Evolutionary conservation across 2,797 vertebrate genomes (phyloP).

Genomic region (Manis pentadactyla): DNA sequence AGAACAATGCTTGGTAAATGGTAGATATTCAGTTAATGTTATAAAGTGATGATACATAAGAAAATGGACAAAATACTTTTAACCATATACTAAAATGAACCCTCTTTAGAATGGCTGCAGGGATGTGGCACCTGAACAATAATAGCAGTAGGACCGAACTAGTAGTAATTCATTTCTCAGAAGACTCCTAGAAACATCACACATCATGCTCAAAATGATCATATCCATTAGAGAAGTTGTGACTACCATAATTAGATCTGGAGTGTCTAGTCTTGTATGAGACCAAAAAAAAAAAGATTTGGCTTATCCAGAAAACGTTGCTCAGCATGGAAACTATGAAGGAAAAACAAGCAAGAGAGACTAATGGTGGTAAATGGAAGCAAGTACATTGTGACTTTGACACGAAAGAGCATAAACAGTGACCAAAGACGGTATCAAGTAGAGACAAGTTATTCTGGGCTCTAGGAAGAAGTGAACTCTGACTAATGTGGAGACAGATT

Average conservation of each 20-base stretch:
- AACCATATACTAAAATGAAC: neutral
- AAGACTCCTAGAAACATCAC: constrained; percentile 31
- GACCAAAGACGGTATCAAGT: neutral
- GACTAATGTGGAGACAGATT: neutral
- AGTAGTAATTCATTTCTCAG: neutral
- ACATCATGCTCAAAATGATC: neutral
- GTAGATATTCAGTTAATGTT: neutral
- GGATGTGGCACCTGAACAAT: neutral
- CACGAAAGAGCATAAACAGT: neutral
- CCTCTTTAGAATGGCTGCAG: neutral
- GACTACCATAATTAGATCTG: constrained; percentile 52
- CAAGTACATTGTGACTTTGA: constrained; percentile 17
- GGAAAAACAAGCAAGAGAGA: neutral
- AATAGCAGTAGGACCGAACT: neutral
- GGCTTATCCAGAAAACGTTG: neutral
- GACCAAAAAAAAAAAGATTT: neutral
- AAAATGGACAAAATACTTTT: constrained; percentile 13
- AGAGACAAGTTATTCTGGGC: constrained; percentile 26
- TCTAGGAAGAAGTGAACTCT: neutral
- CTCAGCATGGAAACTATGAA: neutral
- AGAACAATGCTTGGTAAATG: neutral
- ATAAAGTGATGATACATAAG: neutral
- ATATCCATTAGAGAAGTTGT: constrained; percentile 27
- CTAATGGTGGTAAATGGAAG: neutral
- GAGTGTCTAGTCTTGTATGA: neutral